Percentiles rank a stretch among this genome's conserved stretches.
These are phyloP conservation scores for Leucoma salicis DNA, from an alignment of 2,888 invertebrate species.

Conservation along the genomic window DNA sequence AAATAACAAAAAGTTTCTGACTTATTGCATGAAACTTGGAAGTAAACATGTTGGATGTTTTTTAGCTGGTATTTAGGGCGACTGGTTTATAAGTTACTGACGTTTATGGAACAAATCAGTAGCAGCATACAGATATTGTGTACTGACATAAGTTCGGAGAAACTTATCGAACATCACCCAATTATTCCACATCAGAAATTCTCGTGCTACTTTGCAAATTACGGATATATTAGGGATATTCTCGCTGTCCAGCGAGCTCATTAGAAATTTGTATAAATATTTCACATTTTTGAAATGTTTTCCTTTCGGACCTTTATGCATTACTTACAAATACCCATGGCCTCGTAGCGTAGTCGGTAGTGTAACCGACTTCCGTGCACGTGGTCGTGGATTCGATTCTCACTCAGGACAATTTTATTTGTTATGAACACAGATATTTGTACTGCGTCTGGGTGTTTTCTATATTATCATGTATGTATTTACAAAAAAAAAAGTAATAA, in stretches of 20 bases:
- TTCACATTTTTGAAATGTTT: no score
- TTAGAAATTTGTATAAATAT: no score
- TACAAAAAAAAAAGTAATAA: no score
- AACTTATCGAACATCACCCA: conserved; percentile 32
- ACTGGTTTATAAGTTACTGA: conserved; percentile 55
- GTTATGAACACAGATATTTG: no score
- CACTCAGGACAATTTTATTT: no score
- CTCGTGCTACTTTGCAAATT: conserved; percentile 16
- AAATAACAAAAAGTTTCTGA: conserved; percentile 65
- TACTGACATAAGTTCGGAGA: conserved; percentile 20
- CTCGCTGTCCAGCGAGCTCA: not conserved
- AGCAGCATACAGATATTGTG: conserved; percentile 16
- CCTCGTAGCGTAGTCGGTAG: no score
- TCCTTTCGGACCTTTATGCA: no score
- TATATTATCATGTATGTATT: no score
- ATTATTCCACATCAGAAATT: conserved; percentile 23
- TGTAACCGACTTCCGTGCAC: no score
- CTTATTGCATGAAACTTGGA: conserved; percentile 41
- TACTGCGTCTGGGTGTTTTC: no score
- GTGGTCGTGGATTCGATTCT: no score
- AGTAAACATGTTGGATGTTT: conserved; percentile 71
- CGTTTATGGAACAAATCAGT: conserved; percentile 49
- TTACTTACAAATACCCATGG: no score
- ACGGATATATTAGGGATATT: conserved; percentile 8
- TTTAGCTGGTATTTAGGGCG: conserved; percentile 57